Evolutionary conservation across 1,140 invertebrate species (phyloP).

Genomic region (Triops cancriformis): DNA sequence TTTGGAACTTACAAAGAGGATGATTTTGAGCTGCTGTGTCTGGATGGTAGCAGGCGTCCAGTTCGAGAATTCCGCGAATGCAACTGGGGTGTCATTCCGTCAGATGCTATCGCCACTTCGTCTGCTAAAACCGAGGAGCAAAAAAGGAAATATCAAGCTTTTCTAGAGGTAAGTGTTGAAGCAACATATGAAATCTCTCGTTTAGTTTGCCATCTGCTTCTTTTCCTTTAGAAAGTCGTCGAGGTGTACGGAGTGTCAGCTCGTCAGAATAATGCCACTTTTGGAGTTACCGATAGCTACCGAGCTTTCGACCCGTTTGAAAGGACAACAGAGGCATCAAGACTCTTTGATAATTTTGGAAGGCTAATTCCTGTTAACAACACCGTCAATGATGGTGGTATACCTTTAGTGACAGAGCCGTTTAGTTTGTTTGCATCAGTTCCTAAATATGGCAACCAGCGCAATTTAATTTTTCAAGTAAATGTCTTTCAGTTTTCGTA

Average conservation of each 20-base stretch:
- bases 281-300: background rate
- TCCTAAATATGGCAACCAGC: slow-evolving; percentile 52
- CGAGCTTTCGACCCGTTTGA: background rate
- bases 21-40: slow-evolving; percentile 77
- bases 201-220: slow-evolving; percentile 16
- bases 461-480: slow-evolving; percentile 62
- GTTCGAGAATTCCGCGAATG: slow-evolving; percentile 67
- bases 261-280: background rate
- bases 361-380: slow-evolving; percentile 14
- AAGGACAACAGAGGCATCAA: slow-evolving; percentile 8
- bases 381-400: slow-evolving; percentile 7
- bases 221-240: slow-evolving; percentile 39
- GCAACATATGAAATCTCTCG: background rate
- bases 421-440: slow-evolving; percentile 64
- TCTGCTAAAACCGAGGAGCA: slow-evolving; percentile 58
- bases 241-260: slow-evolving; percentile 39
- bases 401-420: slow-evolving; percentile 37
- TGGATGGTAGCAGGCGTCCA: slow-evolving; percentile 60
- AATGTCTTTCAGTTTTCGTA: slow-evolving; percentile 30
- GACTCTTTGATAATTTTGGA: slow-evolving; percentile 20
- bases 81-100: slow-evolving; percentile 77
- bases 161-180: slow-evolving; percentile 31
- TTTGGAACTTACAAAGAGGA: slow-evolving; percentile 28
- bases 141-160: slow-evolving; percentile 50
- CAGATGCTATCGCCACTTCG: slow-evolving; percentile 76